phyloP scores from a whole-genome alignment of 1,140 invertebrate genomes.

The Anadara kagoshimensis region DNA sequence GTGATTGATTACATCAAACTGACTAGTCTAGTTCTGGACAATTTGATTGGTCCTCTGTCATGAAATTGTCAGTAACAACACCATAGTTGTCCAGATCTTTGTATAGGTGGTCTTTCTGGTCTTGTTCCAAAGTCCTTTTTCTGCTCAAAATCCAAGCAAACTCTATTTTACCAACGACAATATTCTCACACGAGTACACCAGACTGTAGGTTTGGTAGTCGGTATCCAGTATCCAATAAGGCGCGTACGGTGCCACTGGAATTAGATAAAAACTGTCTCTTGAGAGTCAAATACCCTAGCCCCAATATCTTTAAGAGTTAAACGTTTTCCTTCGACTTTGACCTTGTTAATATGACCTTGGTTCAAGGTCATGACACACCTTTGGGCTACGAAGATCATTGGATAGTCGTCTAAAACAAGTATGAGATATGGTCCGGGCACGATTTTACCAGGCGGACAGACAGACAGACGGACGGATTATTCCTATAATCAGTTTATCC shows the following conservation, averaged over 20 bases:
- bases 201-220: slow-evolving; percentile 53
- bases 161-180: slow-evolving; percentile 43
- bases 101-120: slow-evolving; percentile 35
- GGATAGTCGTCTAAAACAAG: too few species aligned
- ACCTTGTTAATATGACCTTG: too few species aligned
- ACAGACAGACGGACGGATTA: too few species aligned
- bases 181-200: slow-evolving; percentile 49
- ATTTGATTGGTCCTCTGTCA: slow-evolving; percentile 33
- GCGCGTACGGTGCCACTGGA: slow-evolving; percentile 32
- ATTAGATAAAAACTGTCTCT: background rate
- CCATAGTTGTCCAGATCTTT: slow-evolving; percentile 30
- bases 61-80: slow-evolving; percentile 42
- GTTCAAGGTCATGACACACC: too few species aligned
- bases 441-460: too few species aligned
- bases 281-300: too few species aligned
- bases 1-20: too few species aligned
- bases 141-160: slow-evolving; percentile 56
- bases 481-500: too few species aligned
- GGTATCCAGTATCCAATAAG: slow-evolving; percentile 56
- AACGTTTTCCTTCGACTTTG: background rate
- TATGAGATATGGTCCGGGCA: too few species aligned
- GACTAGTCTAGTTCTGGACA: slow-evolving; percentile 12
- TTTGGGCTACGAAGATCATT: too few species aligned
- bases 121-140: slow-evolving; percentile 22
- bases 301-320: background rate